Conservation (phyloP, 2,113 vertebrate genomes). For the Cavia aperea region DNA sequence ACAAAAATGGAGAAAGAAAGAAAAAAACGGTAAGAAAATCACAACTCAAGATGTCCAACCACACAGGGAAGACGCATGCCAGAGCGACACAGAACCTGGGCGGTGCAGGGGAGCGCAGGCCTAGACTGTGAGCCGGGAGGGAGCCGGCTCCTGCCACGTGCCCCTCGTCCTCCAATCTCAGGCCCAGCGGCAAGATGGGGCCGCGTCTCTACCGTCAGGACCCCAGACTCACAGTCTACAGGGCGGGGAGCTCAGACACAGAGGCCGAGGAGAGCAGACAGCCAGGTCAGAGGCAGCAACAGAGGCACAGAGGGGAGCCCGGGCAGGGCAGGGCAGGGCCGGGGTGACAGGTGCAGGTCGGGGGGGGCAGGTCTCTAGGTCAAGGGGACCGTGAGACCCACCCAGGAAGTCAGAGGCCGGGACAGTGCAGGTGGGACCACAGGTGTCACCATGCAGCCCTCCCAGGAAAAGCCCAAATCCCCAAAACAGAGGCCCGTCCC, state of each 20-base stretch:
- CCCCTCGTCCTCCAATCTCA: no score
- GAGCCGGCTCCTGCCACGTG: fast-evolving
- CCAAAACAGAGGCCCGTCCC: not conserved
- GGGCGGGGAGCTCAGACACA: not conserved
- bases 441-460: not conserved
- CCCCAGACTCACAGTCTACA: slow-evolving; percentile 46
- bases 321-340: not conserved
- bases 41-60: slow-evolving; percentile 54
- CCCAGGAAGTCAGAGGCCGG: not conserved
- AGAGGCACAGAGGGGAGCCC: not conserved
- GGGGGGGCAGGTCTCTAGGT: not conserved
- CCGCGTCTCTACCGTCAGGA: fast-evolving
- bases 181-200: not conserved
- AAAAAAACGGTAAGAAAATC: slow-evolving; percentile 58
- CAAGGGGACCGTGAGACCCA: not conserved
- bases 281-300: not conserved
- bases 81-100: slow-evolving; percentile 43
- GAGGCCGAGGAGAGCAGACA: not conserved
- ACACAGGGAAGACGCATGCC: slow-evolving; percentile 42
- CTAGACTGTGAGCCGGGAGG: slow-evolving; percentile 19
- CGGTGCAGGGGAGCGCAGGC: not conserved
- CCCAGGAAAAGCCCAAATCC: not conserved
- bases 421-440: not conserved
- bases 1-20: slow-evolving; percentile 59
- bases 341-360: not conserved